Percentiles rank a stretch among this genome's conserved stretches.
phyloP scores from a whole-genome alignment of 2,888 invertebrate genomes.

The Rambutsinella grinnellia region DNA sequence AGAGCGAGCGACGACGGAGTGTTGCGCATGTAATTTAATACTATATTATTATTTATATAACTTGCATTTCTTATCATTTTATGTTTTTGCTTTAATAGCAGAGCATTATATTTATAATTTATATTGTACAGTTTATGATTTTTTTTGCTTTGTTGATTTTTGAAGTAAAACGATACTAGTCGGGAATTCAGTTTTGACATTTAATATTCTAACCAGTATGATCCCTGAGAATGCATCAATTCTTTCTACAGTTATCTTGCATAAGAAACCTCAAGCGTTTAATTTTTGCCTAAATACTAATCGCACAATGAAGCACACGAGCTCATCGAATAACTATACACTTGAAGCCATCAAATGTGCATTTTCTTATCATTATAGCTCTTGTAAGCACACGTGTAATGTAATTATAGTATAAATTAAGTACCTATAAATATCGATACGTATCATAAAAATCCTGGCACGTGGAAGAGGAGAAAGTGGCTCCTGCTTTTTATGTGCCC shows the following conservation, averaged over 20 bases:
- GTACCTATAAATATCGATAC: too few relatives aligned
- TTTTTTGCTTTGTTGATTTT: constrained; percentile 11
- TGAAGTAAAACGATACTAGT: constrained; percentile 35
- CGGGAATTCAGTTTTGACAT: constrained; percentile 26
- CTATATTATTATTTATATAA: constrained; percentile 2
- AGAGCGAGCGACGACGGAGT: background rate
- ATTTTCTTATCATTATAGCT: too few relatives aligned
- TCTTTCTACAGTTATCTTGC: too few relatives aligned
- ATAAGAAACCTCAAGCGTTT: background rate
- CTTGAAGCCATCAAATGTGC: too few relatives aligned
- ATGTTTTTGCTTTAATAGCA: background rate
- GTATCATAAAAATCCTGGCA: too few relatives aligned
- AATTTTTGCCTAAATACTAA: background rate
- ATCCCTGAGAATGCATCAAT: too few relatives aligned
- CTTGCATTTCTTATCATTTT: background rate
- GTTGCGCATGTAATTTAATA: background rate
- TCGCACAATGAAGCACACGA: constrained; percentile 13
- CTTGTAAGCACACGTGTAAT: too few relatives aligned
- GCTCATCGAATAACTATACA: background rate
- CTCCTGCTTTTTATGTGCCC: too few relatives aligned
- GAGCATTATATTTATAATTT: background rate
- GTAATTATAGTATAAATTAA: too few relatives aligned
- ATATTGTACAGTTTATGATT: constrained; percentile 10
- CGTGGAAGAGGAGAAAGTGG: too few relatives aligned
- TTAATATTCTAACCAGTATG: background rate